Percentiles rank a stretch among this genome's conserved stretches.
Evolutionary conservation across 2,888 invertebrate genomes (phyloP).

Genomic region (Hyalella azteca): DNA sequence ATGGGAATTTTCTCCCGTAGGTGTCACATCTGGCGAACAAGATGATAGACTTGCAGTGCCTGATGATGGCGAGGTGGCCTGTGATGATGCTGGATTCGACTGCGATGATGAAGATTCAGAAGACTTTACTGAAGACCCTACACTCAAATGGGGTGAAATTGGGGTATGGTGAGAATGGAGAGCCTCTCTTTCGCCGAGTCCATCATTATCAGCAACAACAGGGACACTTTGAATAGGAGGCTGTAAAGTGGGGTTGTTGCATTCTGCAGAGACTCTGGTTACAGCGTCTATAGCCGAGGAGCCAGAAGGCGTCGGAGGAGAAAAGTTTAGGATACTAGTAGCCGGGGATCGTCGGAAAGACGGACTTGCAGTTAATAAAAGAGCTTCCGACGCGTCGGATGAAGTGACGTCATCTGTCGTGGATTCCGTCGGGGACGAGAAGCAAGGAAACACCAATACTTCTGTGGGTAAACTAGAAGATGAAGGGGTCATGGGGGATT

Average conservation of each 20-base stretch:
- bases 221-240: no score
- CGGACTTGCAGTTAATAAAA: conserved; percentile 35
- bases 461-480: conserved; percentile 54
- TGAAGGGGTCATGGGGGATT: conserved; percentile 56
- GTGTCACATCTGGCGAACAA: conserved; percentile 13
- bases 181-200: no score
- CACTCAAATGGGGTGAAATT: not conserved
- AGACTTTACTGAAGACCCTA: not conserved
- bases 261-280: no score
- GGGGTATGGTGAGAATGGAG: not conserved
- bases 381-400: conserved; percentile 52
- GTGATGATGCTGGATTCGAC: not conserved
- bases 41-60: conserved; percentile 11
- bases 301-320: conserved; percentile 45
- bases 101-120: conserved; percentile 12
- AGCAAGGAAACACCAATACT: conserved; percentile 54
- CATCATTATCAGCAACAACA: no score
- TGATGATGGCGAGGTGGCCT: not conserved
- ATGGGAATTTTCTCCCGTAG: not conserved
- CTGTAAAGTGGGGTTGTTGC: no score
- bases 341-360: conserved; percentile 1
- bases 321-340: conserved; percentile 40
- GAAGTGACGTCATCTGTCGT: conserved; percentile 56
- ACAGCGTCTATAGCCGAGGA: conserved; percentile 45
- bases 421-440: conserved; percentile 57